These are phyloP conservation scores for Zaprionus obscuricornis DNA, from an alignment of 2,888 invertebrate genomes.

Conservation along the genomic window DNA sequence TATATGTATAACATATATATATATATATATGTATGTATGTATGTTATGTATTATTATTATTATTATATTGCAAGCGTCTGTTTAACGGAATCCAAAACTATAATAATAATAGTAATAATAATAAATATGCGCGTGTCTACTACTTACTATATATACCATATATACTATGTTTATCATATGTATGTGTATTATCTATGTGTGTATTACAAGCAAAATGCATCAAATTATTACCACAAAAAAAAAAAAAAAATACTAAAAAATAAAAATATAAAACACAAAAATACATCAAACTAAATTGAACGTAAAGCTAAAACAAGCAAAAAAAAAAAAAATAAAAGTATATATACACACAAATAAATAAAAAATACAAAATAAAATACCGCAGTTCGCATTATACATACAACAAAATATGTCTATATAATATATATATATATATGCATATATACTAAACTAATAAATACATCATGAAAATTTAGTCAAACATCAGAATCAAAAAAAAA, in stretches of 20 bases:
- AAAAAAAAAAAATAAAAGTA: constrained; percentile 14
- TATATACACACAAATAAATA: no score
- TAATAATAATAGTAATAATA: constrained; percentile 26
- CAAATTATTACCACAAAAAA: constrained; percentile 4
- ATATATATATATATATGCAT: no score
- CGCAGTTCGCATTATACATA: constrained; percentile 37
- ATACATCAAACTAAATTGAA: constrained; percentile 17
- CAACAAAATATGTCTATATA: no score
- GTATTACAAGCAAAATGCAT: constrained; percentile 7
- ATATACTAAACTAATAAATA: constrained; percentile 66
- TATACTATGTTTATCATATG: no score
- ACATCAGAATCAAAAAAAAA: constrained; percentile 44
- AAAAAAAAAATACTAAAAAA: not conserved
- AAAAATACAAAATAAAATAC: constrained; percentile 23
- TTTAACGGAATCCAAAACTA: not conserved
- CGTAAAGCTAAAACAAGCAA: constrained; percentile 21
- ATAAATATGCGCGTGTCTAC: no score
- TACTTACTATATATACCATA: no score
- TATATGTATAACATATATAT: constrained; percentile 18
- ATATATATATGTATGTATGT: constrained; percentile 19
- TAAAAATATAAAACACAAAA: constrained; percentile 22
- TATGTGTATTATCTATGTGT: constrained; percentile 9
- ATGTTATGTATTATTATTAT: no score
- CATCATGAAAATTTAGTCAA: constrained; percentile 75
- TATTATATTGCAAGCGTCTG: no score